Base-by-base conservation (phyloP, 2,888 invertebrate genomes). In the Brenthis hecate region DNA sequence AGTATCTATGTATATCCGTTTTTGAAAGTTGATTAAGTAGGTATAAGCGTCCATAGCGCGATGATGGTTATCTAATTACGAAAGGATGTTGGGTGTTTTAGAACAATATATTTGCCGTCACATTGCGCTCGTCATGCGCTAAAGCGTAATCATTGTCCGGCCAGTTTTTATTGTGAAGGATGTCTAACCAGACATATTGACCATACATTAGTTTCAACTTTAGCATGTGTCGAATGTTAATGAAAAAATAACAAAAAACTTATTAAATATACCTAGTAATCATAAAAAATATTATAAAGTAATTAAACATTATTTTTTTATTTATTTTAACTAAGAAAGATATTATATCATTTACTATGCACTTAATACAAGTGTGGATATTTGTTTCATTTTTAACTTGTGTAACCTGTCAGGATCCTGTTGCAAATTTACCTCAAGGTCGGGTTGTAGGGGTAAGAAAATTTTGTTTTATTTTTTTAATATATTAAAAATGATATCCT, bases 371-470 rank as follows among this genome's bases (percentile, higher is more conserved):
- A 48, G 65, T 66, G 48, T 75, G 63, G 70, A 68, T 60, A 28
- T 11, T 60, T 11, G 6, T 76, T 50, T 70, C 68, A 66, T 64
- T 78, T 75, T 61, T 76, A 72, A 68, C 74, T 65, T 66, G 70
- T 71, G 67, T 75, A 79, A 50, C 72, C 77, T 63, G 82, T 47
- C 93, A 94, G 80, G 94, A 94, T 74, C 94, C 94, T 51, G 85
- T 89, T 6, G 92, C 94, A 13, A 90, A 88, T 76, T 82, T 94
- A 70, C 89, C 92, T 50, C 94, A 94, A 85, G 95, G 95, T 72
- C 85, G 93, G 60, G 83, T 95, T 57, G 89, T 93, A 72, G 95
- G 95, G 84, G 95, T 95, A 87, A 93, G 94, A 87, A 23, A 13
- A 48, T 55, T 43, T 13, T 62, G 6, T 36, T 43, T 19, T 19